Conservation (phyloP, 2,797 vertebrate genomes). For the Alfaro cultratus region DNA sequence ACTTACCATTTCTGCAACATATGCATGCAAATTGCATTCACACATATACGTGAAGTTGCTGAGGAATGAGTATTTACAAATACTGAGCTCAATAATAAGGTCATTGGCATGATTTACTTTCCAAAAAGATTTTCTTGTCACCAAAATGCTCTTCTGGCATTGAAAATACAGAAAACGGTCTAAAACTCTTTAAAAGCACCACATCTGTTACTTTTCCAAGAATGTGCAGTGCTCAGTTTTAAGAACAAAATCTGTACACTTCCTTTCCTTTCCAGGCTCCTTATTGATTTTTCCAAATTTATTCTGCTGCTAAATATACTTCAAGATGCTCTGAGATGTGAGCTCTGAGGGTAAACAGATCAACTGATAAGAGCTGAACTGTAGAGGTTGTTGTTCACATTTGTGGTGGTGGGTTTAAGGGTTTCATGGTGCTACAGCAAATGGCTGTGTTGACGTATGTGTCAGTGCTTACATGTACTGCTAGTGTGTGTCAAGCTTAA, state of each 20-base stretch:
- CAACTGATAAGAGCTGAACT: conserved; percentile 39
- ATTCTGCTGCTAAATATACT: conserved; percentile 59
- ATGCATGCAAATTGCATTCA: neutral
- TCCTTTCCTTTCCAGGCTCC: conserved; percentile 20
- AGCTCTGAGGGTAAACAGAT: conserved; percentile 30
- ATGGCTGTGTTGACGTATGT: conserved; percentile 25
- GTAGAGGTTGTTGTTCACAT: conserved; percentile 27
- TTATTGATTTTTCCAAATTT: conserved; percentile 74
- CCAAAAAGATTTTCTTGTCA: neutral
- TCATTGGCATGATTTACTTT: conserved; percentile 2
- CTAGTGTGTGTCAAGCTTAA: conserved; percentile 18
- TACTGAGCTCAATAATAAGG: neutral
- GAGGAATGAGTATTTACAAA: neutral
- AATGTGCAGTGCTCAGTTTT: conserved; percentile 26
- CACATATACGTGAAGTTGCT: conserved; percentile 5
- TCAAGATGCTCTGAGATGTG: conserved; percentile 39
- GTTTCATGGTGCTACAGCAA: conserved; percentile 5
- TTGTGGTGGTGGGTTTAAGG: conserved; percentile 24
- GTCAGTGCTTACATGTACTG: conserved; percentile 8
- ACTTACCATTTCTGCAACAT: neutral
- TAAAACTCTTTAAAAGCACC: conserved; percentile 22
- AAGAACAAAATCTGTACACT: conserved; percentile 36
- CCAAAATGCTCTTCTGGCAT: neutral
- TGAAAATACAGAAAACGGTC: conserved; percentile 3
- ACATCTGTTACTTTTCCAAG: conserved; percentile 16